Evolutionary conservation across 2,888 invertebrate species (phyloP), one percentile per base, ranked within the genome.

Genomic region (Eristalis intricaria): DNA sequence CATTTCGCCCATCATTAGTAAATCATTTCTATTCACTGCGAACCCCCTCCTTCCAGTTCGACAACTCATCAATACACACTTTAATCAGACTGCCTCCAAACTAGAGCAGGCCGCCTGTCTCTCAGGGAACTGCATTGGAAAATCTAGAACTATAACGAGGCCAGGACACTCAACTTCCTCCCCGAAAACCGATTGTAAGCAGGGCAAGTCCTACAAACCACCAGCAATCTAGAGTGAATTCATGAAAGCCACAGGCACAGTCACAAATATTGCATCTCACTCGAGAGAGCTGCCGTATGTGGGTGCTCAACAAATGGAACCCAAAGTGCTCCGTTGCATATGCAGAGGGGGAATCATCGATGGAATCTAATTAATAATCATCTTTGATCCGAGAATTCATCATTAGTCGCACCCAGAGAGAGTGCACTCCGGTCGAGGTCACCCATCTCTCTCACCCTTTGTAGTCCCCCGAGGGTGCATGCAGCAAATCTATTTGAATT

Each of bases 301-400:
- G 22, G 22, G 8, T n/a, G 65, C 65, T 74, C 64, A n/a, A 26
- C 32, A 74, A 65, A 74, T 65, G 63, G 65, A 50, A 22, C 64
- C 56, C 26, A n/a, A 64, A 71, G 50, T 2, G 15, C 29, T 40
- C 23, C 40, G 32, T 65, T 82, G 76, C 69, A 82, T 70, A 66
- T 76, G 60, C 65, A 77, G 58, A 43, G 26, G 61, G 15, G 1
- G 65, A 23, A 66, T 83, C 66, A 83, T 83, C 50, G 29, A 19
- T 13, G 43, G 13, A 70, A 50, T 71, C 58, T 69, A 58, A 82
- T 76, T 50, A 66, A 82, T 82, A 66, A 64, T 70, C 82, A 76
- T 43, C 65, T 82, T 50, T 76, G 43, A 68, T 71, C 66, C 66
- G 61, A 71, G 66, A 63, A 50, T 66, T 66, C 66, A 61, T 65